Percentiles rank a stretch among this genome's conserved stretches.
phyloP scores from a whole-genome alignment of 1,140 invertebrate genomes.

The Cotesia chilonis region DNA sequence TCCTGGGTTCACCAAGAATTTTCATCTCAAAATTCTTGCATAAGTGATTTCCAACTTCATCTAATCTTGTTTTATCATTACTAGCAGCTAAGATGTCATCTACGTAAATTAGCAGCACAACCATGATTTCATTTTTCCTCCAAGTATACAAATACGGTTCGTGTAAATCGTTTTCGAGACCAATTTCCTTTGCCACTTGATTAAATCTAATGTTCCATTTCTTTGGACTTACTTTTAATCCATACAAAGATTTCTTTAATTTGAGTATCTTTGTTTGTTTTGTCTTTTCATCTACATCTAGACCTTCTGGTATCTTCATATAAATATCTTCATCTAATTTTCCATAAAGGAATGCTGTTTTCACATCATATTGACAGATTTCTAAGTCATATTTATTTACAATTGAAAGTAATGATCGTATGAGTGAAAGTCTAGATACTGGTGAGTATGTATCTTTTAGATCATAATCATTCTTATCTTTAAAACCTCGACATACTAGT shows the following conservation, averaged over 20 bases:
- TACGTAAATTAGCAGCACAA: constrained; percentile 29
- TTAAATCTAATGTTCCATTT: constrained; percentile 31
- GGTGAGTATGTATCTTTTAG: constrained; percentile 34
- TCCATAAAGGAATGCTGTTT: not conserved
- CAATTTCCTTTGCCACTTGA: constrained; percentile 30
- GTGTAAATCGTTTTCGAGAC: constrained; percentile 29
- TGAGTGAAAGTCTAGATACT: constrained; percentile 28
- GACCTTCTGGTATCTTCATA: constrained; percentile 43
- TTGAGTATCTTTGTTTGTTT: constrained; percentile 38
- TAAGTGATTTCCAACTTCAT: constrained; percentile 18
- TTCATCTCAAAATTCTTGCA: constrained; percentile 29
- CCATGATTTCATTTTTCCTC: constrained; percentile 20
- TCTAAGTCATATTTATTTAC: too few species aligned
- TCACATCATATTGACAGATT: too few species aligned
- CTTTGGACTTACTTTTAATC: not conserved
- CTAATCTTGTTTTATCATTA: constrained; percentile 23
- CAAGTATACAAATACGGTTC: constrained; percentile 54
- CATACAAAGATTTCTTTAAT: constrained; percentile 51
- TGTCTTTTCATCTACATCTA: not conserved
- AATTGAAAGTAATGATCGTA: too few species aligned
- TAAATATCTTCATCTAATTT: constrained; percentile 12
- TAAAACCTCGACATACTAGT: constrained; percentile 32
- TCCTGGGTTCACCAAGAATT: constrained; percentile 22
- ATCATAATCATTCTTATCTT: constrained; percentile 25
- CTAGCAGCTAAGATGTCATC: constrained; percentile 33